phyloP scores from a whole-genome alignment of 2,888 invertebrate species.

The Nemotelus pantherinus region DNA sequence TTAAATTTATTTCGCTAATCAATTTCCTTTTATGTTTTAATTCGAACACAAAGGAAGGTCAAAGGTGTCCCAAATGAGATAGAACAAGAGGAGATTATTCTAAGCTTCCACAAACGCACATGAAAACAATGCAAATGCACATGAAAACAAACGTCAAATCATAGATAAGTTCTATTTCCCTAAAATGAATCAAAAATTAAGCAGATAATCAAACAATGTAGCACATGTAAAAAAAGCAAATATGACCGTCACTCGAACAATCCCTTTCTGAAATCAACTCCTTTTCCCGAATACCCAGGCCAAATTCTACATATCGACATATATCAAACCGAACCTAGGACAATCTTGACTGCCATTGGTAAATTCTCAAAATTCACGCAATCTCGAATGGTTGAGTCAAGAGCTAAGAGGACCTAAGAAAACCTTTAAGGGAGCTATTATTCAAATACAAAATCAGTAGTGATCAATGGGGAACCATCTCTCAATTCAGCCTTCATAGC shows the following conservation, averaged over 20 bases:
- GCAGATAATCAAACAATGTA: conserved; percentile 18
- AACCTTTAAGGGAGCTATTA: conserved; percentile 35
- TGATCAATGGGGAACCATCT: conserved; percentile 45
- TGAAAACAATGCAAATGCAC: conserved; percentile 32
- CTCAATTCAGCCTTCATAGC: conserved; percentile 37
- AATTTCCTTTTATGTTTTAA: too few relatives aligned
- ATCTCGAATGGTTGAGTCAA: conserved; percentile 30
- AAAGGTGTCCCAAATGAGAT: not conserved
- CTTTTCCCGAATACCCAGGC: too few relatives aligned
- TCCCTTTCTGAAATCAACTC: conserved; percentile 3
- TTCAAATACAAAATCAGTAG: conserved; percentile 23
- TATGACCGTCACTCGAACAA: conserved; percentile 24
- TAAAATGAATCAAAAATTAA: conserved; percentile 29
- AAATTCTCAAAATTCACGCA: conserved; percentile 44
- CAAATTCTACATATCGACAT: conserved; percentile 1
- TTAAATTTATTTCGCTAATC: too few relatives aligned
- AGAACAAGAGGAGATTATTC: not conserved
- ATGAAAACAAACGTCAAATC: conserved; percentile 36
- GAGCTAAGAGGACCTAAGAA: conserved; percentile 37
- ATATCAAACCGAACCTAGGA: too few relatives aligned
- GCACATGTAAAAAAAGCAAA: not conserved
- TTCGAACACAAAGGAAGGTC: not conserved
- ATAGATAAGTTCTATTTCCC: conserved; percentile 32
- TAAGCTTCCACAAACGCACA: conserved; percentile 1
- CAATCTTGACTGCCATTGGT: conserved; percentile 42